Evolutionary conservation across 2,797 vertebrate species (phyloP).

Genomic region (Intellagama lesueurii): DNA sequence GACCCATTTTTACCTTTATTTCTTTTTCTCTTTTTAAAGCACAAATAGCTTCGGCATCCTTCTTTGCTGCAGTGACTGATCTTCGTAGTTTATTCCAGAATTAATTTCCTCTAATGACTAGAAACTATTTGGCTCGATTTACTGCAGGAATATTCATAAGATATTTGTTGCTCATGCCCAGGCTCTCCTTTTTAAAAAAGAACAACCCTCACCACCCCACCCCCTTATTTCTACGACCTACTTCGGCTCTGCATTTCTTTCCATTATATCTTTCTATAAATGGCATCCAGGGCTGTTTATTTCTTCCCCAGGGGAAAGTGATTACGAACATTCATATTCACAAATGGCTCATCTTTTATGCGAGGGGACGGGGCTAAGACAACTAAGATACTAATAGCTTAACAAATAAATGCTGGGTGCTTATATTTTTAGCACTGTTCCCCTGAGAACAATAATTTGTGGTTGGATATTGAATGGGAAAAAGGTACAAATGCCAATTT

Average conservation of each 20-base stretch:
- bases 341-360: constrained; percentile 19
- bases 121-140: constrained; percentile 2
- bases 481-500: neutral
- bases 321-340: constrained; percentile 12
- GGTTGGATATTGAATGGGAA: neutral
- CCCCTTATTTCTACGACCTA: neutral
- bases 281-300: constrained; percentile 11
- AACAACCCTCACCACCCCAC: neutral
- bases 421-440: constrained; percentile 24
- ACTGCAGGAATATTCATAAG: neutral
- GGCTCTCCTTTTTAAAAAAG: neutral
- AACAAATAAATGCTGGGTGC: constrained; percentile 10
- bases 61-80: neutral
- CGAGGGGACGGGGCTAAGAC: neutral
- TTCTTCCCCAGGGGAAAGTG: constrained; percentile 16
- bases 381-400: constrained; percentile 20
- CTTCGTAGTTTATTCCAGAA: neutral
- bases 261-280: constrained; percentile 19
- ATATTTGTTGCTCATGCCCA: neutral
- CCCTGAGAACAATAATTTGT: neutral
- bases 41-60: neutral
- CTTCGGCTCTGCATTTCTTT: constrained; percentile 16
- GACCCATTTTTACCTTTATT: too few relatives aligned
- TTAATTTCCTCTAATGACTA: neutral
- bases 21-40: neutral